Conservation (phyloP, 2,113 vertebrate genomes). For the Ceuthmochares aereus region DNA sequence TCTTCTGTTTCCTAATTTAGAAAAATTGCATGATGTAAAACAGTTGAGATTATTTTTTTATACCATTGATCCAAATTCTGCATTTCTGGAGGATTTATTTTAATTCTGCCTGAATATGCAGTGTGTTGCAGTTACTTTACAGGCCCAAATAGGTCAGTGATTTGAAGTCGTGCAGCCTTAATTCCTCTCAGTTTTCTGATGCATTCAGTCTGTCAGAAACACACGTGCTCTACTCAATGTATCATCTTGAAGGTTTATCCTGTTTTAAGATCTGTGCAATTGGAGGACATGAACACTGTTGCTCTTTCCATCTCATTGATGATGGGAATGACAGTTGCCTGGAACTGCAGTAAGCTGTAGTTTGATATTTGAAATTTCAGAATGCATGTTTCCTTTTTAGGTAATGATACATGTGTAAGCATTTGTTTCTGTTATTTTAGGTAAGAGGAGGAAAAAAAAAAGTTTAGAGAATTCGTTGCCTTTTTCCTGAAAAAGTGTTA, state of each 20-base stretch:
- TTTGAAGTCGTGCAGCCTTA: background rate
- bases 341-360: background rate
- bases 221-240: too few species aligned
- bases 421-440: background rate
- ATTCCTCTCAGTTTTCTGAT: background rate
- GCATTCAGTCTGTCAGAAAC: background rate
- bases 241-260: too few species aligned
- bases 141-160: background rate
- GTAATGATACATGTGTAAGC: background rate
- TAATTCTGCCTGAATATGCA: background rate
- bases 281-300: background rate
- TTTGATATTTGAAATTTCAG: background rate
- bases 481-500: background rate
- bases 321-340: background rate
- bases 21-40: background rate
- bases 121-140: background rate
- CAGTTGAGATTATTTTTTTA: background rate
- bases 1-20: background rate
- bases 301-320: background rate
- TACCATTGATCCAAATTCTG: background rate
- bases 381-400: background rate
- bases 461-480: background rate
- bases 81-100: background rate
- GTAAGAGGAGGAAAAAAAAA: background rate
- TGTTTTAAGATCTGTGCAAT: too few species aligned